Evolutionary conservation across 2,888 invertebrate genomes (phyloP).

Genomic region (Lepeophtheirus nordmannii): DNA sequence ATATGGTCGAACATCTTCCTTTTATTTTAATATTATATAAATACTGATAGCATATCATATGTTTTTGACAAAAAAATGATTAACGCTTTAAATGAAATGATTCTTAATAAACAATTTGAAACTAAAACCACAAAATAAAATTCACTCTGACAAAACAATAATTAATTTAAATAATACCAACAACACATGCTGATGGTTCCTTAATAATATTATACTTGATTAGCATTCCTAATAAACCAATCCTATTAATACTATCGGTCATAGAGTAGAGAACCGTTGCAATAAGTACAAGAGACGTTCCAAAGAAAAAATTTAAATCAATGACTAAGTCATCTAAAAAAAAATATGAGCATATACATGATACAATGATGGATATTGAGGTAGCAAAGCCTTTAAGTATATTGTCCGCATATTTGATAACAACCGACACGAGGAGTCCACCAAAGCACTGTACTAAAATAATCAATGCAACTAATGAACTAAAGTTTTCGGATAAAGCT

Average conservation of each 20-base stretch:
- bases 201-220: neutral
- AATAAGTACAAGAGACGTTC: neutral
- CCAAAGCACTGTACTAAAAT: neutral
- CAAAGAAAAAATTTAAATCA: neutral
- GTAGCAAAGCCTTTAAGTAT: neutral
- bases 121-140: too few species aligned
- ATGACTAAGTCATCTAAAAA: neutral
- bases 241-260: neutral
- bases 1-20: too few species aligned
- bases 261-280: neutral
- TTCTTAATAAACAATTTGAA: too few species aligned
- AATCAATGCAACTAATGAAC: neutral
- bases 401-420: slow-evolving; percentile 1
- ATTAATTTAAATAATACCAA: too few species aligned
- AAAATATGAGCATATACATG: neutral
- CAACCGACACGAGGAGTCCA: neutral
- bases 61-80: too few species aligned
- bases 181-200: too few species aligned
- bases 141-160: too few species aligned
- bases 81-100: too few species aligned
- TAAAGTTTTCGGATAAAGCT: neutral
- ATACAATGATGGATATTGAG: neutral
- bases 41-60: too few species aligned
- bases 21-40: too few species aligned
- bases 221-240: neutral